phyloP scores from a whole-genome alignment of 2,888 invertebrate genomes.

The Patella caerulea region DNA sequence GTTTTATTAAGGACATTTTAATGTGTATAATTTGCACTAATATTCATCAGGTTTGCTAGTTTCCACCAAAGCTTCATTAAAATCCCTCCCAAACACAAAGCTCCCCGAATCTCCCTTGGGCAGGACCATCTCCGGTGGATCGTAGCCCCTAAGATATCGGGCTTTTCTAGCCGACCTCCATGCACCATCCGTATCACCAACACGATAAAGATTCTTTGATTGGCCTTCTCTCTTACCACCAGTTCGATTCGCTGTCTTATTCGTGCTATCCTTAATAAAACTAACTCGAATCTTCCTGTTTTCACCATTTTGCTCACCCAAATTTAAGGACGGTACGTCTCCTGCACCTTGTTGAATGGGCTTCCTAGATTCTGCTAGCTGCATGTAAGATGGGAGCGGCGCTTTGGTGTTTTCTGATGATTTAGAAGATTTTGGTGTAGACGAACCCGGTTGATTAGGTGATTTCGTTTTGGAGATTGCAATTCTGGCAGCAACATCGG shows the following conservation, averaged over 20 bases:
- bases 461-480: neutral
- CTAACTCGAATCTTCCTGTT: neutral
- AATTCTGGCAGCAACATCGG: neutral
- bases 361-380: neutral
- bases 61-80: slow-evolving; percentile 28
- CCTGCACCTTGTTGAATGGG: neutral
- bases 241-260: neutral
- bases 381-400: neutral
- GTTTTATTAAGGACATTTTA: too few species aligned
- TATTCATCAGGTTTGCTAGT: neutral
- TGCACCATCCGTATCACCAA: slow-evolving; percentile 19
- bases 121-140: slow-evolving; percentile 48
- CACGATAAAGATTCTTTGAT: neutral
- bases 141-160: slow-evolving; percentile 45
- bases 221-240: neutral
- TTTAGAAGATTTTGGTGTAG: neutral
- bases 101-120: slow-evolving; percentile 29
- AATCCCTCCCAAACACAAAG: slow-evolving; percentile 43
- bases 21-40: too few species aligned
- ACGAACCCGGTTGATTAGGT: neutral
- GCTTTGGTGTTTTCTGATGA: neutral
- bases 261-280: neutral
- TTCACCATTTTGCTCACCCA: neutral
- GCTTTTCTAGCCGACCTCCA: slow-evolving; percentile 43
- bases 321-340: neutral